These are phyloP conservation scores for Pardalotus punctatus DNA, from an alignment of 2,113 vertebrate genomes.

Conservation along the genomic window DNA sequence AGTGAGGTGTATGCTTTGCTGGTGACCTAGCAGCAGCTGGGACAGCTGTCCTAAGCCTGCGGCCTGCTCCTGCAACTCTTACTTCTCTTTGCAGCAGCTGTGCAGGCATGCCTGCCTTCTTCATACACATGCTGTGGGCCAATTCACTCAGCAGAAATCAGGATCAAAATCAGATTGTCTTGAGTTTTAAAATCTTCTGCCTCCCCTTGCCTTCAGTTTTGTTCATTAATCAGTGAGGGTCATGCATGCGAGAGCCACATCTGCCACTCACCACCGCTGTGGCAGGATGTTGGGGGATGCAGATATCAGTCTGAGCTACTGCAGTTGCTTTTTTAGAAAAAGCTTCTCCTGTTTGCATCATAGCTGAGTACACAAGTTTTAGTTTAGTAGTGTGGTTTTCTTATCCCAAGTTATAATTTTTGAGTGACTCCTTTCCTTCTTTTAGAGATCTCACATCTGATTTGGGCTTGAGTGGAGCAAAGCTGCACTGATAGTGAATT, in stretches of 20 bases:
- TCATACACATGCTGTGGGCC: background rate
- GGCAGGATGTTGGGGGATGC: background rate
- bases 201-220: background rate
- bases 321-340: background rate
- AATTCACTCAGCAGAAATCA: background rate
- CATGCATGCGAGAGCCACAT: fast-evolving
- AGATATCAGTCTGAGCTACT: background rate
- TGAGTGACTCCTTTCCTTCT: background rate
- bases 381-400: background rate
- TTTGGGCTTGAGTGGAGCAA: background rate
- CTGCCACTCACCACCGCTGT: fast-evolving
- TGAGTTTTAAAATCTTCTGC: background rate
- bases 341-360: background rate
- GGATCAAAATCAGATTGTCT: background rate
- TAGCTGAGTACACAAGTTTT: background rate
- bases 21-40: background rate
- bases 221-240: background rate
- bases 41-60: background rate
- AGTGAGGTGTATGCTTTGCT: background rate
- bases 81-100: background rate
- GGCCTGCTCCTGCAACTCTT: background rate
- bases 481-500: background rate
- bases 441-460: background rate
- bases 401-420: background rate
- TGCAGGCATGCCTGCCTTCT: background rate